Evolutionary conservation across 1,140 invertebrate species (phyloP).

Genomic region (Drosophila takahashii): DNA sequence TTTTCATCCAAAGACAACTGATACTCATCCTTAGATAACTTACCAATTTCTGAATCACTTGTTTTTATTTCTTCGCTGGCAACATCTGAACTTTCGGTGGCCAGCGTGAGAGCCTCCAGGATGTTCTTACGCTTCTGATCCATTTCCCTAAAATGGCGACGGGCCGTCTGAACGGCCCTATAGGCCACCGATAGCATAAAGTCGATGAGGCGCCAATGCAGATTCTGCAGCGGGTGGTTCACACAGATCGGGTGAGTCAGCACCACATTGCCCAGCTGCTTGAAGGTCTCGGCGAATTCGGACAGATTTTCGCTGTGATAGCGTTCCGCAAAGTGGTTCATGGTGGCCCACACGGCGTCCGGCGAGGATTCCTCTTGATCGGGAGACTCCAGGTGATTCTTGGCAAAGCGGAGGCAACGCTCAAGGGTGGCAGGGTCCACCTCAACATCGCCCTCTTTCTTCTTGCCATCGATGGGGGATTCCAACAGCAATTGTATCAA

Average conservation of each 20-base stretch:
- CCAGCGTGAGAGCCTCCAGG: conserved; percentile 2
- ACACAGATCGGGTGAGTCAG: conserved; percentile 10
- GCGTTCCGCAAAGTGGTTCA: conserved; percentile 36
- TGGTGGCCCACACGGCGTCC: background rate
- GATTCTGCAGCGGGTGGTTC: background rate
- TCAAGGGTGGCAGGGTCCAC: background rate
- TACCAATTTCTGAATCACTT: too few relatives aligned
- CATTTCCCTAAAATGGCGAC: background rate
- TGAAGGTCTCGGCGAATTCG: conserved; percentile 15
- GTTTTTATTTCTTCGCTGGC: background rate
- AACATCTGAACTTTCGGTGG: background rate
- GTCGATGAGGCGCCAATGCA: conserved; percentile 25
- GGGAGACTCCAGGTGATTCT: background rate
- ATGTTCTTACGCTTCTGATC: background rate
- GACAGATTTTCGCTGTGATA: conserved; percentile 17
- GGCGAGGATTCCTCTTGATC: background rate
- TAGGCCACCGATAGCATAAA: conserved; percentile 53
- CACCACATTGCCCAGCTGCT: conserved; percentile 19
- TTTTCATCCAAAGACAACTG: too few relatives aligned
- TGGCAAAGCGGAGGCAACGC: background rate
- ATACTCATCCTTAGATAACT: too few relatives aligned
- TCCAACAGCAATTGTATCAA: conserved; percentile 25
- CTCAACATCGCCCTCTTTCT: too few relatives aligned
- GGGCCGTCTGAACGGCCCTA: conserved; percentile 7
- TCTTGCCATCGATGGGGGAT: background rate